Evolutionary conservation across 2,113 vertebrate species (phyloP).

Genomic region (Montifringilla adamsi): DNA sequence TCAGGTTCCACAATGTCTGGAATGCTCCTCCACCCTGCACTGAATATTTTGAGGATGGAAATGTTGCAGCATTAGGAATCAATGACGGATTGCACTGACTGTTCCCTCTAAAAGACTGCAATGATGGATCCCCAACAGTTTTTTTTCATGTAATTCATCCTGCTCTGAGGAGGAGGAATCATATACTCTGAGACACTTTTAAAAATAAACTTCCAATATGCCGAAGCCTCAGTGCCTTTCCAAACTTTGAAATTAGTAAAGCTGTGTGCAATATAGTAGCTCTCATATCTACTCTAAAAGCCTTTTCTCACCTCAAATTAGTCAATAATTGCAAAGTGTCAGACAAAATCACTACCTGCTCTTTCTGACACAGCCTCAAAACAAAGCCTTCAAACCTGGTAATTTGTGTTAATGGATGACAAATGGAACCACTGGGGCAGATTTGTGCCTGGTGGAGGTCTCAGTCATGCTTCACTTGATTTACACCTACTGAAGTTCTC

Average conservation of each 20-base stretch:
- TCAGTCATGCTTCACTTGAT: background rate
- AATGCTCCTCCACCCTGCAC: accelerated
- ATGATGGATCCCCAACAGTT: background rate
- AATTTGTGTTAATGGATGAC: constrained; percentile 14
- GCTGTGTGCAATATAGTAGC: background rate
- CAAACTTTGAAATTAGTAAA: background rate
- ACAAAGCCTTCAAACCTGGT: background rate
- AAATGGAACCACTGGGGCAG: background rate
- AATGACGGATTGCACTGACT: background rate
- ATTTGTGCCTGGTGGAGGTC: background rate
- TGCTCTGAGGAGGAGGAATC: constrained; percentile 26
- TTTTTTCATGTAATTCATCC: constrained; percentile 11
- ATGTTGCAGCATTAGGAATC: background rate
- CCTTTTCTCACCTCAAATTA: constrained; percentile 30
- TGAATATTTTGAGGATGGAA: background rate
- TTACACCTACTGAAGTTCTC: background rate
- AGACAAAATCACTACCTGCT: constrained; percentile 7
- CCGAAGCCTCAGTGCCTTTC: background rate
- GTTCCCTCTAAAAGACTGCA: background rate
- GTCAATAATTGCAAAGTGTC: constrained; percentile 17
- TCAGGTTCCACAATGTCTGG: background rate
- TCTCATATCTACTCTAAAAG: background rate
- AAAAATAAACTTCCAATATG: constrained; percentile 28
- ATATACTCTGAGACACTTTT: background rate
- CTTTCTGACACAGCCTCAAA: constrained; percentile 1